Evolutionary conservation across 1,140 invertebrate genomes (phyloP).

Genomic region (Lerema accius): DNA sequence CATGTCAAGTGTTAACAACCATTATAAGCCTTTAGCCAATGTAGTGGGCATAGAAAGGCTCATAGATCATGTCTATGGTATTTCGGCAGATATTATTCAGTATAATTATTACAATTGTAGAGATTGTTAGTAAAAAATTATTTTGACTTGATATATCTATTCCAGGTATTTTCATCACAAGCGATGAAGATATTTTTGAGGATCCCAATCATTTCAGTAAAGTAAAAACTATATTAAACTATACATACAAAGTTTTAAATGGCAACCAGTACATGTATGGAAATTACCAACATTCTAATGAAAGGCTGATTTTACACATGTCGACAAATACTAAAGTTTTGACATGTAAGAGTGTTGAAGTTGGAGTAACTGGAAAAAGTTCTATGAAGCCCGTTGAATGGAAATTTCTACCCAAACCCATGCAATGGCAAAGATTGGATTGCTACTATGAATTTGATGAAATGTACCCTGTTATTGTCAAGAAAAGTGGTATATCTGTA

Average conservation of each 20-base stretch:
- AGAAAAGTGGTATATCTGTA: conserved; percentile 83
- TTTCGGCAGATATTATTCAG: too few relatives aligned
- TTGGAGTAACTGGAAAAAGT: conserved; percentile 52
- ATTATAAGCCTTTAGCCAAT: too few relatives aligned
- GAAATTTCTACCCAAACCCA: conserved; percentile 85
- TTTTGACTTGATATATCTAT: too few relatives aligned
- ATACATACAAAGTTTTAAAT: conserved; percentile 83
- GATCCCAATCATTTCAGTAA: conserved; percentile 79
- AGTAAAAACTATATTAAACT: conserved; percentile 83
- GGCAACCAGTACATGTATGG: conserved; percentile 84
- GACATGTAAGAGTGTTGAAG: conserved; percentile 78
- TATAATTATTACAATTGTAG: too few relatives aligned
- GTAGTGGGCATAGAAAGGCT: too few relatives aligned
- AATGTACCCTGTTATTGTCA: conserved; percentile 84
- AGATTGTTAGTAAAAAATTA: too few relatives aligned
- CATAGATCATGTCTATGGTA: too few relatives aligned
- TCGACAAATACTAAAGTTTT: conserved; percentile 77
- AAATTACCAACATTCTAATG: conserved; percentile 69
- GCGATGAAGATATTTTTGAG: conserved; percentile 85
- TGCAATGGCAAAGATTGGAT: conserved; percentile 88
- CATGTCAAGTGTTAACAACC: neutral
- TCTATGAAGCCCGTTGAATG: conserved; percentile 84
- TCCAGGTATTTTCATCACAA: conserved; percentile 72
- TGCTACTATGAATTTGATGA: conserved; percentile 87
- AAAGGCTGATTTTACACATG: conserved; percentile 82